Conservation (phyloP, 2,113 vertebrate species). For the Taurulus bubalis region DNA sequence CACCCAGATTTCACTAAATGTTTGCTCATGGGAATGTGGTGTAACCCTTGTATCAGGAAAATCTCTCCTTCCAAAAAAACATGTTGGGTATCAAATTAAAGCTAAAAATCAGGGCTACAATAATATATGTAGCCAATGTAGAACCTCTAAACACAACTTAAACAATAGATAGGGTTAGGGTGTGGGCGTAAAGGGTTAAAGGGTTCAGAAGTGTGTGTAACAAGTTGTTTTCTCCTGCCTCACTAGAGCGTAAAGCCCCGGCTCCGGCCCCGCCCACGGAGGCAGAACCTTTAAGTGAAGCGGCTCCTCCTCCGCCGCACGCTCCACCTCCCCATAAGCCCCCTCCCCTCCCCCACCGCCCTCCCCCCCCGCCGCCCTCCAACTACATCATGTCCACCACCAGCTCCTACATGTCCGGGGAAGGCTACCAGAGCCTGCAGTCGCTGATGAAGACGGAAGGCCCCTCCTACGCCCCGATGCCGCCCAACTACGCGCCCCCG, state of each 20-base stretch:
- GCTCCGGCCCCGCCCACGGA: constrained; percentile 80
- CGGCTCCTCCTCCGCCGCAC: constrained; percentile 90
- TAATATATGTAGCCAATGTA: no score
- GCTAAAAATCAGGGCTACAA: no score
- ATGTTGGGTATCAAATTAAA: no score
- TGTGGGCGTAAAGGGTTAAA: no score
- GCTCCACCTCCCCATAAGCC: constrained; percentile 91
- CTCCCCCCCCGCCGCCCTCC: constrained; percentile 90
- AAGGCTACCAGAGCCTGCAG: constrained; percentile 95
- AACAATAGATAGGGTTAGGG: no score
- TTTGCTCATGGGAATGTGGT: no score
- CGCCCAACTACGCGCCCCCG: constrained; percentile 89
- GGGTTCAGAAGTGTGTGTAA: no score
- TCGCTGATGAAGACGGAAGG: constrained; percentile 98
- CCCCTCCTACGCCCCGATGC: constrained; percentile 90
- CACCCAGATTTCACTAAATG: no score
- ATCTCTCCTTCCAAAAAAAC: no score
- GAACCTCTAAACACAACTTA: no score
- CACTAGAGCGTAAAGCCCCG: constrained; percentile 90
- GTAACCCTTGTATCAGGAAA: no score
- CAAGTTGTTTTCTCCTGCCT: not conserved
- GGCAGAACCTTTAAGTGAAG: constrained; percentile 85
- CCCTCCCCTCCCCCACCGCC: constrained; percentile 91
- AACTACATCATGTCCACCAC: constrained; percentile 97
- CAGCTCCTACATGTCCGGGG: constrained; percentile 97